Evolutionary conservation across 1,140 invertebrate genomes (phyloP).

Genomic region (Trinorchestia longiramus): DNA sequence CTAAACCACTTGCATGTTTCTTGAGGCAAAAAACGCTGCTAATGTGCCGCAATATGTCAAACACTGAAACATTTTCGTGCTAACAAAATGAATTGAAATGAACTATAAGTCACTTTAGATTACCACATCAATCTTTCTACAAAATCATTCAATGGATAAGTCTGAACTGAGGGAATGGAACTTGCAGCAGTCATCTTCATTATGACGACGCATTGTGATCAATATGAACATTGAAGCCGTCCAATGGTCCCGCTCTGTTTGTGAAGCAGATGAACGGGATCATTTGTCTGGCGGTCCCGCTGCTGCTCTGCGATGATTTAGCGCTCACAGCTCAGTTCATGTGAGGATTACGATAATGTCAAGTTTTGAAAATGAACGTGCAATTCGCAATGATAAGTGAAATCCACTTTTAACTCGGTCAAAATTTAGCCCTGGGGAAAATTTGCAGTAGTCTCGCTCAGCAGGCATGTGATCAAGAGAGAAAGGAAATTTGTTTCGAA

Average conservation of each 20-base stretch:
- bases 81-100: neutral
- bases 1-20: neutral
- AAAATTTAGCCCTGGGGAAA: neutral
- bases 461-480: neutral
- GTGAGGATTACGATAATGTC: neutral
- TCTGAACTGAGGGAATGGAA: neutral
- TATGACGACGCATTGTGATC: neutral
- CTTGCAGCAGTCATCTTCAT: neutral
- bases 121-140: neutral
- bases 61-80: neutral
- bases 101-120: neutral
- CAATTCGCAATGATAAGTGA: neutral
- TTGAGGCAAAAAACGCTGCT: neutral
- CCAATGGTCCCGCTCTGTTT: neutral
- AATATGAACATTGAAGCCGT: neutral
- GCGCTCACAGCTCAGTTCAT: neutral
- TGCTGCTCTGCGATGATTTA: neutral
- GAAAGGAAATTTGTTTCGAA: neutral
- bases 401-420: neutral
- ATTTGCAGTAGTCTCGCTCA: neutral
- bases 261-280: neutral
- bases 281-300: neutral
- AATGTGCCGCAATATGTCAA: neutral
- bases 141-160: neutral
- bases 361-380: neutral